Percentiles rank a stretch among this genome's conserved stretches.
phyloP scores from a whole-genome alignment of 2,888 invertebrate species.

The Drosophila neutralis region DNA sequence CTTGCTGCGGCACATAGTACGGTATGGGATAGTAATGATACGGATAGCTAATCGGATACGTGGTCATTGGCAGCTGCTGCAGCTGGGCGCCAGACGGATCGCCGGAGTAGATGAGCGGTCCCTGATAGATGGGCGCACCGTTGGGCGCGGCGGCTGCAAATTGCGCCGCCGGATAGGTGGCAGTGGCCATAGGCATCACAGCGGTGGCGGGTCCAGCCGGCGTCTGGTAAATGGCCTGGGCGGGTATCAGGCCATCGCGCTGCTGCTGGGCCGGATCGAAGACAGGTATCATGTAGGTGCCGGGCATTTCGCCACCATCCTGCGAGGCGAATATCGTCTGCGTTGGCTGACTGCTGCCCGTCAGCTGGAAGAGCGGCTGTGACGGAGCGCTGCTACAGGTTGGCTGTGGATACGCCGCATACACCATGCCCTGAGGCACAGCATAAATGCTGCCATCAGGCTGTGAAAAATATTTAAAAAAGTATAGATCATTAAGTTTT shows the following conservation, averaged over 20 bases:
- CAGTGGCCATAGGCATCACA: conserved; percentile 83
- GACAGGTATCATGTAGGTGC: conserved; percentile 84
- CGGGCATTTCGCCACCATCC: conserved; percentile 83
- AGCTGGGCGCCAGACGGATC: conserved; percentile 83
- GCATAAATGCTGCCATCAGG: conserved; percentile 85
- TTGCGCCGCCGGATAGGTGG: conserved; percentile 83
- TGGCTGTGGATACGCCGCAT: conserved; percentile 84
- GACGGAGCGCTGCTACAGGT: conserved; percentile 68
- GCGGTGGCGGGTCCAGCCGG: conserved; percentile 74
- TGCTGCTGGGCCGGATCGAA: conserved; percentile 84
- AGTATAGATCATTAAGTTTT: neutral
- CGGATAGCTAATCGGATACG: conserved; percentile 84
- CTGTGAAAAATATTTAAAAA: conserved; percentile 49
- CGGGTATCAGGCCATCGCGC: conserved; percentile 80
- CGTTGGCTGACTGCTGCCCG: conserved; percentile 63
- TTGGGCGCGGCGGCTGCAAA: conserved; percentile 79
- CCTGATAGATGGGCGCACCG: conserved; percentile 83
- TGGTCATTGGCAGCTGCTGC: conserved; percentile 84
- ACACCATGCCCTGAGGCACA: conserved; percentile 85
- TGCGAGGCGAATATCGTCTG: conserved; percentile 63
- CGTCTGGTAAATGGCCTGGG: conserved; percentile 83
- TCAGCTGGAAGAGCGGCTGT: conserved; percentile 70
- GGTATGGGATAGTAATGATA: conserved; percentile 85
- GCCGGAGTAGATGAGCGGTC: conserved; percentile 84
- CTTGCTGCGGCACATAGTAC: conserved; percentile 84